These are phyloP conservation scores for Nomada hirtipes DNA, from an alignment of 2,888 invertebrate species.

Conservation along the genomic window DNA sequence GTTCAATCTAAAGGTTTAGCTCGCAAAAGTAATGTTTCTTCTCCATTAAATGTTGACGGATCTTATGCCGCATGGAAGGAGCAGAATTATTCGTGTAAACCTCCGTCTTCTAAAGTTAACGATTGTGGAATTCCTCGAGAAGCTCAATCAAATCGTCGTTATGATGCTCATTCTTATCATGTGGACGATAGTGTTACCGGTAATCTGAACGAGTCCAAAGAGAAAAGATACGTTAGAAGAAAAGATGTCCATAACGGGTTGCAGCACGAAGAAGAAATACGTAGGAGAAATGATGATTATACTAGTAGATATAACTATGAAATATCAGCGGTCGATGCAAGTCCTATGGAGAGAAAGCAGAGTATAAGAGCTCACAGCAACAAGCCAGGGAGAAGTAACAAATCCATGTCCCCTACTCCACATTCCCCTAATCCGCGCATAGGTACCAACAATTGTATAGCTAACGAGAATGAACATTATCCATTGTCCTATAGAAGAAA, in stretches of 20 bases:
- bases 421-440: neutral
- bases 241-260: constrained; percentile 12
- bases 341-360: neutral
- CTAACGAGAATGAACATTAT: constrained; percentile 20
- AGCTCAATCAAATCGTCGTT: constrained; percentile 17
- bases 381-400: neutral
- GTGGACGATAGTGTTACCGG: neutral
- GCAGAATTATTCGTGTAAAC: constrained; percentile 66
- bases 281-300: constrained; percentile 13
- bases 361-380: constrained; percentile 4
- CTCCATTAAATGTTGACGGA: constrained; percentile 53
- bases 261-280: constrained; percentile 3
- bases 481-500: constrained; percentile 20
- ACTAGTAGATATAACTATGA: constrained; percentile 5
- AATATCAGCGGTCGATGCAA: neutral
- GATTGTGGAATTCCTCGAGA: constrained; percentile 4
- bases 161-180: neutral
- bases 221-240: neutral
- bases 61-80: constrained; percentile 79
- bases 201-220: neutral
- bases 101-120: constrained; percentile 5
- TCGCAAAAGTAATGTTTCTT: constrained; percentile 32
- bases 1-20: constrained; percentile 9
- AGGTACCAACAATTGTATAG: constrained; percentile 14
- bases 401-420: neutral